Conservation (phyloP, 2,113 vertebrate species). For the Syrmaticus mikado region DNA sequence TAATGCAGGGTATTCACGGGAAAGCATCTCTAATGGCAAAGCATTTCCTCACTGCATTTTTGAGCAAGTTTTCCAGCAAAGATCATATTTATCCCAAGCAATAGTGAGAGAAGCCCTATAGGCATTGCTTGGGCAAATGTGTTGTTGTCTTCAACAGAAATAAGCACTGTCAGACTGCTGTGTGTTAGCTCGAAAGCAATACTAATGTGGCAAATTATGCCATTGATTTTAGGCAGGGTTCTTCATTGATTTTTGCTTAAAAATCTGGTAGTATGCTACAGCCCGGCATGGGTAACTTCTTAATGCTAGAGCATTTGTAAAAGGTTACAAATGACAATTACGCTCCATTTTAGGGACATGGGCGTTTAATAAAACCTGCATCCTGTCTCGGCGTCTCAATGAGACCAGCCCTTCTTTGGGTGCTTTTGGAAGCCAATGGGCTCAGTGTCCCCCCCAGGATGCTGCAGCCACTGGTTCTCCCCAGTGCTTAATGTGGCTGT, state of each 20-base stretch:
- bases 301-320: neutral
- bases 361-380: neutral
- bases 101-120: neutral
- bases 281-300: conserved; percentile 17
- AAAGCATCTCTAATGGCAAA: neutral
- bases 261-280: neutral
- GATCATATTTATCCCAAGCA: neutral
- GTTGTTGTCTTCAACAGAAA: neutral
- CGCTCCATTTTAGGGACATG: neutral
- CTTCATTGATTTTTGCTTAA: conserved; percentile 51
- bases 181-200: conserved; percentile 32
- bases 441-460: neutral
- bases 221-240: conserved; percentile 69
- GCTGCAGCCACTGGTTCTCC: neutral
- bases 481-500: neutral
- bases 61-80: neutral
- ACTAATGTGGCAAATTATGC: conserved; percentile 56
- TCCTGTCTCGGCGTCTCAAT: neutral
- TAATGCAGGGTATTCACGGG: neutral
- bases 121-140: neutral
- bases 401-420: neutral
- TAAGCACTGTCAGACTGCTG: neutral
- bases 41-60: conserved; percentile 5
- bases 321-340: neutral
- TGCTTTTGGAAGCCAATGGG: conserved; percentile 45